Evolutionary conservation across 2,113 vertebrate species (phyloP).

Genomic region (Ellobius talpinus): DNA sequence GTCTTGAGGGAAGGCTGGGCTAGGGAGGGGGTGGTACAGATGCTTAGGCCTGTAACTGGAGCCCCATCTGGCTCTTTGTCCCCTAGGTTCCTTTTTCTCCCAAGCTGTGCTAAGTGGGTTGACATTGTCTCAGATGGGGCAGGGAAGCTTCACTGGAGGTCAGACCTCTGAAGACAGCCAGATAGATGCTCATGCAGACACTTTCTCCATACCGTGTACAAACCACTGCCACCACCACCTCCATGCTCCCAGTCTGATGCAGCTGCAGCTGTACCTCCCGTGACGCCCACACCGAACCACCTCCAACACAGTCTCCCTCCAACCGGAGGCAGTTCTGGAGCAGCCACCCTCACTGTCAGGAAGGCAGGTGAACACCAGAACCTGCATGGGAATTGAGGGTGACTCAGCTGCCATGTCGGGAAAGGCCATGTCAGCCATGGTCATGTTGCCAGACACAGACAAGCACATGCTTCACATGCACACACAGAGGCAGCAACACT

Average conservation of each 20-base stretch:
- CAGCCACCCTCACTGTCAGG: background rate
- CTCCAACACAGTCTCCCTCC: background rate
- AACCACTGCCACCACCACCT: background rate
- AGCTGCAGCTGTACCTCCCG: background rate
- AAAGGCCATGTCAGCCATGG: background rate
- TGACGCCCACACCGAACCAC: background rate
- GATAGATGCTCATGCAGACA: background rate
- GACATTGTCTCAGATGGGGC: background rate
- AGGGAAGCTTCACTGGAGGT: background rate
- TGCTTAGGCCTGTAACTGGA: slow-evolving; percentile 44
- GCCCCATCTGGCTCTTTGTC: slow-evolving; percentile 77
- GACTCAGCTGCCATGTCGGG: background rate
- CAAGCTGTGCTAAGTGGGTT: slow-evolving; percentile 5
- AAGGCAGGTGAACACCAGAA: background rate
- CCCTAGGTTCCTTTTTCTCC: slow-evolving; percentile 51
- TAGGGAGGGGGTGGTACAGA: background rate
- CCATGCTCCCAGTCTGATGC: background rate
- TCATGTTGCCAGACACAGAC: background rate
- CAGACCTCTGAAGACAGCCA: background rate
- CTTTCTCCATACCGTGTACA: background rate
- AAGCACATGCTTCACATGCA: background rate
- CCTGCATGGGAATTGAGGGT: background rate
- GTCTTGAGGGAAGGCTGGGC: background rate
- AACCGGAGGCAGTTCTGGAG: background rate
- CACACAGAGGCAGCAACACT: background rate